Base-by-base conservation (phyloP, 2,888 invertebrate genomes). In the Macrophya alboannulata region DNA sequence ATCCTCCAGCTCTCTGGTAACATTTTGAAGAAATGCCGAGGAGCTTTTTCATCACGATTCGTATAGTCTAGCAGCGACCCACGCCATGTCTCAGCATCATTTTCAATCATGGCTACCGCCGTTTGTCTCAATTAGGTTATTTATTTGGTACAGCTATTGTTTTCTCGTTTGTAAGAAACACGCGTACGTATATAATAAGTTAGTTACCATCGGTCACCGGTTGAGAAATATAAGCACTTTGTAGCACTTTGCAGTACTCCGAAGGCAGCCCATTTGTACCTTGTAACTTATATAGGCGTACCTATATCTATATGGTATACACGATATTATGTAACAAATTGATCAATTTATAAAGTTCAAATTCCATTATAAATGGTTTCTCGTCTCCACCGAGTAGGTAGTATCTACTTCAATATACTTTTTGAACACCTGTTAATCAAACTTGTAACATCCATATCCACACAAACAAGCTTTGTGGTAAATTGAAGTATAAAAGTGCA, bases 1-100 rank as follows among this genome's bases (percentile, higher is more conserved):
- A 45, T 10, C 72, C n/a, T 10, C 72, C n/a, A 45, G 4, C 12
- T 25, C 21, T 25, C 4, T n/a, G 25, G 17, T 31, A 74, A 74
- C 3, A 74, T 40, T 74, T 74, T 45, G 17, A 21, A 43, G 3
- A n/a, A 21, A 45, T 31, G 6, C 31, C n/a, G 12, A 40, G 21
- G 72, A 10, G 40, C 21, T 45, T n/a, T 62, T 25, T 25, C 8
- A 45, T 15, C n/a, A 45, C 10, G 45, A 43, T 37, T 40, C 71
- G 71, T 17, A 71, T 71, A 71, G 5, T 40, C 31, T 71, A 31
- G 31, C 31, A 31, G n/a, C 10, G 12, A 68, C 43, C 25, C 72
- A 43, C 72, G 43, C 72, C 72, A 43, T 72, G 72, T 45, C 72
- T 43, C 72, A 45, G 72, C 10, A 72, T 72, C 10, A 72, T 72